Base-by-base conservation (phyloP, 2,888 invertebrate genomes). In the Lymantria dispar region DNA sequence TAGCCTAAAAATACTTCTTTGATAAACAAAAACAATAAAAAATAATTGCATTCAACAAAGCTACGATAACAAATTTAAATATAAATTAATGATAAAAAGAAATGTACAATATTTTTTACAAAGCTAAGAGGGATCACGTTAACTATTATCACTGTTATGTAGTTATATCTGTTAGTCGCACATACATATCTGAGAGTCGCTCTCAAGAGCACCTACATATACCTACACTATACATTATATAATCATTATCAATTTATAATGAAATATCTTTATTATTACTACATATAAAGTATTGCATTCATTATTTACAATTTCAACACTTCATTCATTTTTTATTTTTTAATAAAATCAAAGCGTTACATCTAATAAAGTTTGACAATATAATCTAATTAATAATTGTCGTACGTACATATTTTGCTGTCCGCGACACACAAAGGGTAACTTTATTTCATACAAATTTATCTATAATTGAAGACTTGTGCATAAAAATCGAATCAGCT, bases 11-110 rank as follows among this genome's bases (percentile, higher is more conserved):
- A 89, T 88, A 87, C 87, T 88, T 87, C 80, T 85, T 88, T 83
- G 80, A 89, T 87, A 88, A 87, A 89, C 85, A 91, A 90, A n/a
- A 91, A 90, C 89, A 90, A 89, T 89, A 89, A 89, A 89, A 87
- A 89, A 89, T 89, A 90, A 88, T 91, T 87, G 90, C 87, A 90
- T 91, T 88, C 87, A 90, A 90, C 90, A 89, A 89, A 90, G 90
- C 90, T 88, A 88, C 82, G 68, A 88, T 90, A 91, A 90, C 90
- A 91, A 90, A 88, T 89, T n/a, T 87, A 86, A 87, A 88, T 89
- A 90, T 90, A 90, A 91, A 89, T 90, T 89, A 91, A 87, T 82
- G 70, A 78, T 89, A 87, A 86, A n/a, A 85, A 83, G 83, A 84
- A 90, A 90, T 90, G 82, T 91, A 91, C 89, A 90, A 73, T 22